Conservation (phyloP, 2,888 invertebrate genomes). For the Xanthia togata region DNA sequence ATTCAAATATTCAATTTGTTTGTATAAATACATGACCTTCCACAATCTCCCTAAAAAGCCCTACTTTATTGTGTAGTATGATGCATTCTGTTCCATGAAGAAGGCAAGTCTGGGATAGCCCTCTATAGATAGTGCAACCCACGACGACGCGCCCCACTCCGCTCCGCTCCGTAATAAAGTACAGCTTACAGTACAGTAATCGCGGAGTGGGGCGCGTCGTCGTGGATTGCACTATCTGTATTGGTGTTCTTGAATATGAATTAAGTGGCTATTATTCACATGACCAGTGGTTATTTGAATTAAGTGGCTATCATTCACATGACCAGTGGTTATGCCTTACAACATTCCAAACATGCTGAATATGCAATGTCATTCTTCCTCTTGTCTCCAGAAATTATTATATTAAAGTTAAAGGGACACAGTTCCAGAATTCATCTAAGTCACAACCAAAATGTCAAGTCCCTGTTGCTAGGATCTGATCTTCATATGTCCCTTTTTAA, state of each 20-base stretch:
- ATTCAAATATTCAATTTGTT: neutral
- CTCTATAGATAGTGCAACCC: no score
- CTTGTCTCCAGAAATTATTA: neutral
- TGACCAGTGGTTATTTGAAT: neutral
- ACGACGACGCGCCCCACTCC: no score
- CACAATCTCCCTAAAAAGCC: constrained; percentile 3
- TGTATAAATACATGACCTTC: constrained; percentile 17
- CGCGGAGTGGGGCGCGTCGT: no score
- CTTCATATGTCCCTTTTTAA: neutral
- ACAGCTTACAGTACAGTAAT: no score
- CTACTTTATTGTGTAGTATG: neutral
- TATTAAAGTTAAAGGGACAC: neutral
- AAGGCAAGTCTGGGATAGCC: neutral
- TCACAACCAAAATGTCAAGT: neutral
- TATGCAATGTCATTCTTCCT: neutral
- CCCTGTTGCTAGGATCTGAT: neutral
- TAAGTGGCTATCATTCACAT: neutral
- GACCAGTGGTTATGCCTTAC: neutral
- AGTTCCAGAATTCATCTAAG: neutral
- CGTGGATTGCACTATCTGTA: no score
- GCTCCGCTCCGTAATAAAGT: no score
- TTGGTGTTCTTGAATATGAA: neutral
- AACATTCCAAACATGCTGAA: neutral
- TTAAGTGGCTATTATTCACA: neutral
- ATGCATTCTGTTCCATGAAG: constrained; percentile 2